Percentiles rank a stretch among this genome's conserved stretches.
phyloP scores from a whole-genome alignment of 1,140 invertebrate species.

The Theocolax elegans region DNA sequence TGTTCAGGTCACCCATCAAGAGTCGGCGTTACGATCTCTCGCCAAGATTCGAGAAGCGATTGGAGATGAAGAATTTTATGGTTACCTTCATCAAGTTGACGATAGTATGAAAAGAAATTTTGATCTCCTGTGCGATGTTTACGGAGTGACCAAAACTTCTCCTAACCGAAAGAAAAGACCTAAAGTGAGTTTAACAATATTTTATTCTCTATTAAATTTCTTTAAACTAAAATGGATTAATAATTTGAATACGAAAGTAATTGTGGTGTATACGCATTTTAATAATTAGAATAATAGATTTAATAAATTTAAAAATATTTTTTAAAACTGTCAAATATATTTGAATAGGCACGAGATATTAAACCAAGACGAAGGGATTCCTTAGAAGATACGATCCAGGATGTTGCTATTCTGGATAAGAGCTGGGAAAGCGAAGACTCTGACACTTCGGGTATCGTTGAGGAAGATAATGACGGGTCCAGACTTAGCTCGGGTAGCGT shows the following conservation, averaged over 20 bases:
- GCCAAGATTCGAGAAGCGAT: slow-evolving; percentile 75
- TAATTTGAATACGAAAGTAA: too few species aligned
- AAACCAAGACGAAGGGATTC: too few species aligned
- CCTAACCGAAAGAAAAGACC: background rate
- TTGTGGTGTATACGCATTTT: too few species aligned
- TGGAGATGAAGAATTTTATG: slow-evolving; percentile 73
- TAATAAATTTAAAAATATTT: too few species aligned
- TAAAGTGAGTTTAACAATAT: background rate
- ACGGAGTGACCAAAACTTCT: slow-evolving; percentile 56
- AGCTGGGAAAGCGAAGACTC: slow-evolving; percentile 46
- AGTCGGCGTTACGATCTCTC: slow-evolving; percentile 75
- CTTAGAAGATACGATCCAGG: background rate
- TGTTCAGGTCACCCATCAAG: slow-evolving; percentile 74
- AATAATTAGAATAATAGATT: too few species aligned
- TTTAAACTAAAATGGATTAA: too few species aligned
- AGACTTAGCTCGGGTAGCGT: slow-evolving; percentile 5
- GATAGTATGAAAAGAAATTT: slow-evolving; percentile 74
- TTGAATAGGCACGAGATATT: too few species aligned
- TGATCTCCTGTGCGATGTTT: slow-evolving; percentile 75
- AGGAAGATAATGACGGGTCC: slow-evolving; percentile 47
- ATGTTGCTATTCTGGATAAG: slow-evolving; percentile 4
- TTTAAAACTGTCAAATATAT: too few species aligned
- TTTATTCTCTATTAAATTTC: too few species aligned
- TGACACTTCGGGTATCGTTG: slow-evolving; percentile 47
- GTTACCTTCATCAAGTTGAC: slow-evolving; percentile 64